Percentiles rank a stretch among this genome's conserved stretches.
phyloP scores from a whole-genome alignment of 2,797 vertebrate genomes.

The Oreochromis mossambicus region DNA sequence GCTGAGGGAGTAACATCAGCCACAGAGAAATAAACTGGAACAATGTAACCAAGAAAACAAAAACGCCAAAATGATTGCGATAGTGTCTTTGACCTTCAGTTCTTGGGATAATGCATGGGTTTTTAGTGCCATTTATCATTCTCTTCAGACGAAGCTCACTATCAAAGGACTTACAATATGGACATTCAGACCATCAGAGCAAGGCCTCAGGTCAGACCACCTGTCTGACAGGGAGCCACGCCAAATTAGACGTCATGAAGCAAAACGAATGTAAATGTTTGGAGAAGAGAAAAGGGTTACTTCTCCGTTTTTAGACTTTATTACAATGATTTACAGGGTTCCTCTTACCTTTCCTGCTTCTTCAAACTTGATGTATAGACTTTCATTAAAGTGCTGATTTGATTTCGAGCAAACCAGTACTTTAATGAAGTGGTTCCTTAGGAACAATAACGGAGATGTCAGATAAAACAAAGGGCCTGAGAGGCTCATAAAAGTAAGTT shows the following conservation, averaged over 20 bases:
- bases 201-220: not conserved
- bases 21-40: not conserved
- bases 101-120: not conserved
- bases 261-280: not conserved
- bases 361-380: not conserved
- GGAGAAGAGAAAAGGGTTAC: constrained; percentile 1
- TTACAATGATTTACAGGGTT: not conserved
- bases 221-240: not conserved
- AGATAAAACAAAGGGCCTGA: constrained; percentile 17
- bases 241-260: not conserved
- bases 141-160: not conserved
- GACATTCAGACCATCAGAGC: not conserved
- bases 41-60: not conserved
- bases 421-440: not conserved
- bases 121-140: not conserved
- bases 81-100: not conserved
- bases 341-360: not conserved
- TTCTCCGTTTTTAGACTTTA: not conserved
- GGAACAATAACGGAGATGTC: not conserved
- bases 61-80: not conserved
- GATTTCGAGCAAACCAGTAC: not conserved
- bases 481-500: not conserved
- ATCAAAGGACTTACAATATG: not conserved
- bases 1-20: not conserved
- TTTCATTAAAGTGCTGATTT: not conserved